These are phyloP conservation scores for Panurus biarmicus DNA, from an alignment of 2,113 vertebrate genomes.

Conservation along the genomic window DNA sequence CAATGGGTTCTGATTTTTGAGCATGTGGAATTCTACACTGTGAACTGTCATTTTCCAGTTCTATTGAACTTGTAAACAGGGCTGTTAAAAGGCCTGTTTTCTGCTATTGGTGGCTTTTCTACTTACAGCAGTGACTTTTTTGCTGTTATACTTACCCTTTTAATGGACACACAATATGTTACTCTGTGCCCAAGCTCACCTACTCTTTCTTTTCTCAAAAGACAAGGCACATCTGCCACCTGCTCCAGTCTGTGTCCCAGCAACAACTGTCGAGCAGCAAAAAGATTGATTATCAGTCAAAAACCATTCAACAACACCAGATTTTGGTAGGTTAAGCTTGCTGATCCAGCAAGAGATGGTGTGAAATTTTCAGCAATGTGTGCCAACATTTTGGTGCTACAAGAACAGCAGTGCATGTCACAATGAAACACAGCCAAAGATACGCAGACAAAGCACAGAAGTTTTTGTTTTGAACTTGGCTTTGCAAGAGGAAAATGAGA, in stretches of 20 bases:
- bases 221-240: slow-evolving; percentile 93
- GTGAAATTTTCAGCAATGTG: slow-evolving; percentile 78
- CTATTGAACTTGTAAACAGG: neutral
- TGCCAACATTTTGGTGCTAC: slow-evolving; percentile 86
- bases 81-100: slow-evolving; percentile 5
- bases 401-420: slow-evolving; percentile 88
- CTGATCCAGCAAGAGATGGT: slow-evolving; percentile 93
- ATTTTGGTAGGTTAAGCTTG: slow-evolving; percentile 94
- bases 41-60: neutral
- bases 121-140: slow-evolving; percentile 53
- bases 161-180: slow-evolving; percentile 74
- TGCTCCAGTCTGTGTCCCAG: slow-evolving; percentile 85
- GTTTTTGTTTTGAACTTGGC: slow-evolving; percentile 76
- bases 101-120: slow-evolving; percentile 9
- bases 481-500: slow-evolving; percentile 47
- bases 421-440: slow-evolving; percentile 82
- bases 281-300: slow-evolving; percentile 98
- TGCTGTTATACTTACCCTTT: slow-evolving; percentile 64
- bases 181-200: slow-evolving; percentile 80
- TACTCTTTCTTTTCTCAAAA: slow-evolving; percentile 85
- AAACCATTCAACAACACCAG: slow-evolving; percentile 88
- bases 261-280: slow-evolving; percentile 92
- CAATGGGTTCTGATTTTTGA: neutral
- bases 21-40: neutral
- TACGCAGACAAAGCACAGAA: slow-evolving; percentile 81